A percentile compares a stretch with the other conserved stretches of the same genome.
phyloP scores from a whole-genome alignment of 2,888 invertebrate species.

The Campoplex nolae region DNA sequence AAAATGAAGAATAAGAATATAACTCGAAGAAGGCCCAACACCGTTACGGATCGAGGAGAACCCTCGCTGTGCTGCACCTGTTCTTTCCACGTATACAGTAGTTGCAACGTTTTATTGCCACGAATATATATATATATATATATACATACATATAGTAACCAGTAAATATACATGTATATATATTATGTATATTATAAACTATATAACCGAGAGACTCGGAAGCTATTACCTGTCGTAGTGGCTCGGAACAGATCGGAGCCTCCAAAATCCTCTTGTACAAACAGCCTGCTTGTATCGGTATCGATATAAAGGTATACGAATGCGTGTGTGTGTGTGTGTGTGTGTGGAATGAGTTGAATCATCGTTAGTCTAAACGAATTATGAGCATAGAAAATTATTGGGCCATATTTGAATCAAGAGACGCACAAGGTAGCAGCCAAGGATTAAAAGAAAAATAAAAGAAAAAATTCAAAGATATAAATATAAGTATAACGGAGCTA shows the following conservation, averaged over 20 bases:
- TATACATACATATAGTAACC: slow-evolving; percentile 13
- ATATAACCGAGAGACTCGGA: slow-evolving; percentile 57
- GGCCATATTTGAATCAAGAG: not conserved
- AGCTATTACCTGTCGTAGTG: slow-evolving; percentile 66
- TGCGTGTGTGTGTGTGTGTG: not conserved
- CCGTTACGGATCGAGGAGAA: slow-evolving; percentile 64
- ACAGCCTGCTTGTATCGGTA: not conserved
- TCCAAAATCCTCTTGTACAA: not conserved
- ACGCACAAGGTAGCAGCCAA: too few species aligned
- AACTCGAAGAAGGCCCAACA: slow-evolving; percentile 40
- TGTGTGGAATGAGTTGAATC: not conserved
- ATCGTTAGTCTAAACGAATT: not conserved
- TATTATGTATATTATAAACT: slow-evolving; percentile 40
- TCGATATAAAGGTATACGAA: not conserved
- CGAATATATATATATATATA: not conserved
- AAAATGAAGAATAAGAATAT: slow-evolving; percentile 35
- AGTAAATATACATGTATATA: slow-evolving; percentile 25
- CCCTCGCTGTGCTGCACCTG: slow-evolving; percentile 65
- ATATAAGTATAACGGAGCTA: not conserved
- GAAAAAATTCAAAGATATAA: too few species aligned
- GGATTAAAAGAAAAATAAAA: too few species aligned
- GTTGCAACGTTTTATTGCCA: slow-evolving; percentile 28
- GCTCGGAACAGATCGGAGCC: slow-evolving; percentile 60
- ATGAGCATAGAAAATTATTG: slow-evolving; percentile 9
- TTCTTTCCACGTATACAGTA: slow-evolving; percentile 50